phyloP scores from a whole-genome alignment of 2,113 vertebrate genomes.

The Paralichthys olivaceus region DNA sequence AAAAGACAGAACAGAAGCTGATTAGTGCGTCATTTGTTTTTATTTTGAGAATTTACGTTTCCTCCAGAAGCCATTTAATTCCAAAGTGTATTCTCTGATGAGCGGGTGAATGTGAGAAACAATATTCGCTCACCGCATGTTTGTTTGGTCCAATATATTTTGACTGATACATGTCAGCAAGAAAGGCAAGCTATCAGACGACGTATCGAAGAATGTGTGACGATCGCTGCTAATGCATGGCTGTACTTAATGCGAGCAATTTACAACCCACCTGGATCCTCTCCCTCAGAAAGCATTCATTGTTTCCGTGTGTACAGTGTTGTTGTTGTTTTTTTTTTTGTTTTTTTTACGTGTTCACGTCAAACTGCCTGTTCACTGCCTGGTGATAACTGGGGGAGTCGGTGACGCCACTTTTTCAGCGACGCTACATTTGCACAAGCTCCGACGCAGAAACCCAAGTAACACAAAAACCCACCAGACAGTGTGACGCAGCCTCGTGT shows the following conservation, averaged over 20 bases:
- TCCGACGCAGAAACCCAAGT: slow-evolving; percentile 47
- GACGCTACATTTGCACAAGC: slow-evolving; percentile 73
- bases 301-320: slow-evolving; percentile 35
- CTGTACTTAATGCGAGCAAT: slow-evolving; percentile 61
- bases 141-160: slow-evolving; percentile 26
- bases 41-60: slow-evolving; percentile 28
- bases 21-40: slow-evolving; percentile 5
- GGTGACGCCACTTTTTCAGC: slow-evolving; percentile 11
- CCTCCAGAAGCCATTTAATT: slow-evolving; percentile 68
- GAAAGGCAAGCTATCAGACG: slow-evolving; percentile 45
- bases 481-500: not conserved
- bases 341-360: slow-evolving; percentile 18
- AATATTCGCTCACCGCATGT: slow-evolving; percentile 14
- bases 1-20: slow-evolving; percentile 27
- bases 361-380: slow-evolving; percentile 25
- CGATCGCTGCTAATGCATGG: slow-evolving; percentile 79
- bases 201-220: slow-evolving; percentile 55
- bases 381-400: slow-evolving; percentile 34
- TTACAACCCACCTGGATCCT: slow-evolving; percentile 3
- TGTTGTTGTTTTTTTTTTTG: slow-evolving; percentile 18
- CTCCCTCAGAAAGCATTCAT: slow-evolving; percentile 34
- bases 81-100: slow-evolving; percentile 69
- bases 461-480: slow-evolving; percentile 15
- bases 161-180: slow-evolving; percentile 16
- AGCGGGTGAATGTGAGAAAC: slow-evolving; percentile 53